Base-by-base conservation (phyloP, 1,140 invertebrate species). In the Apis dorsata region DNA sequence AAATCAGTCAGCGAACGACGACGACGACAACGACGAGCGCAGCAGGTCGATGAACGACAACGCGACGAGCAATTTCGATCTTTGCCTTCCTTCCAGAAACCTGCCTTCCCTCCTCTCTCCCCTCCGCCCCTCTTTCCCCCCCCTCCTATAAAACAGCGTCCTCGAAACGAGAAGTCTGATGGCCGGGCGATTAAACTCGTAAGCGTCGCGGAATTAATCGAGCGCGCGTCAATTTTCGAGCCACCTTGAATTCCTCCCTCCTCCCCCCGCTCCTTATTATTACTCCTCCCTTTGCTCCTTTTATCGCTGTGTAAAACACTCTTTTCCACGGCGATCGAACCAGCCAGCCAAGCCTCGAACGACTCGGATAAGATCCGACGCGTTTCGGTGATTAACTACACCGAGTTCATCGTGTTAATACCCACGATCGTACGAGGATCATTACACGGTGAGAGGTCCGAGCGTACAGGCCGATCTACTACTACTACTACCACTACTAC, bases 361-460 rank as follows among this genome's bases (percentile, higher is more conserved):
- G 71, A 53, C 34, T 44, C 34, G 34, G 65, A 81, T 81, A 81
- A 73, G 79, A 44, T 57, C 49, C 34, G 24, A 57, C 51, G 79
- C 60, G 79, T 79, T 79, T 70, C 44, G n/a, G 51, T 66, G 79
- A 74, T 81, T 74, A 80, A 57, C 53, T 59, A 49, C 73, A 66
- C 15, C 51, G 24, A 62, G 55, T 57, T 19, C 24, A 19, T 0
- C 53, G 68, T 57, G 81, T 83, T 83, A 79, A 83, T 82, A 70
- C 74, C 34, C 34, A 55, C 75, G 81, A 72, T 17, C 59, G 65
- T 55, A 78, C 81, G 63, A 79, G 75, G 76, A 79, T 83, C 75
- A 59, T 83, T 78, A 79, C 74, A 79, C 81, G 49, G 12, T 24
- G 74, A 69, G 73, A 77, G 66, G 72, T 70, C 65, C 80, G 19